These are phyloP conservation scores for Zenarchopterus dispar DNA, from an alignment of 2,797 vertebrate species.

Conservation along the genomic window DNA sequence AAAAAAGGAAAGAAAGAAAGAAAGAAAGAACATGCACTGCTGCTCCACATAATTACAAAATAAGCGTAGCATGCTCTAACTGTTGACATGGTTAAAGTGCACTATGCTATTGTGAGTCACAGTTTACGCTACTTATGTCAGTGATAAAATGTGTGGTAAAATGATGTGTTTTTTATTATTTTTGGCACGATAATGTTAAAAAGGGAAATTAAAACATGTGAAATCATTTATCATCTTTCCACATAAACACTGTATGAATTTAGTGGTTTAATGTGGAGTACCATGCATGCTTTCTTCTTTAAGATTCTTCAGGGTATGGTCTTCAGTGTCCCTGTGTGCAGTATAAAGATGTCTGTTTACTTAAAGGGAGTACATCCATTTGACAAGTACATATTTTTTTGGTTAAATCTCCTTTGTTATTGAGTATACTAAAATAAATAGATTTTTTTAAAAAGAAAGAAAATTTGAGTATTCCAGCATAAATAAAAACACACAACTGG, in stretches of 20 bases:
- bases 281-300: too few species aligned
- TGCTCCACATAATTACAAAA: constrained; percentile 23
- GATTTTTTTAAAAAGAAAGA: neutral
- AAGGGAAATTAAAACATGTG: neutral
- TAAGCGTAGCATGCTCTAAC: constrained; percentile 17
- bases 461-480: neutral
- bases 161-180: constrained; percentile 12
- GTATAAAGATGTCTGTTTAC: too few species aligned
- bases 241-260: too few species aligned
- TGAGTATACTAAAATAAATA: neutral
- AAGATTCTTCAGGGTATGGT: too few species aligned
- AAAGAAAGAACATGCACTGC: constrained; percentile 6
- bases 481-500: constrained; percentile 5
- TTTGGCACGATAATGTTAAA: constrained; percentile 4
- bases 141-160: constrained; percentile 1
- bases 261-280: too few species aligned
- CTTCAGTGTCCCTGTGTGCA: too few species aligned
- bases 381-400: too few species aligned
- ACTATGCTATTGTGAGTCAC: constrained; percentile 20
- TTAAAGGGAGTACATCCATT: too few species aligned
- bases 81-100: constrained; percentile 17
- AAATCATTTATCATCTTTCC: too few species aligned
- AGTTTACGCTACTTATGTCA: constrained; percentile 10
- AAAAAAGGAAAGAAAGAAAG: neutral
- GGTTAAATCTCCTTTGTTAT: too few species aligned